Base-by-base conservation (phyloP, 1,140 invertebrate genomes). In the Calephelis virginiensis region DNA sequence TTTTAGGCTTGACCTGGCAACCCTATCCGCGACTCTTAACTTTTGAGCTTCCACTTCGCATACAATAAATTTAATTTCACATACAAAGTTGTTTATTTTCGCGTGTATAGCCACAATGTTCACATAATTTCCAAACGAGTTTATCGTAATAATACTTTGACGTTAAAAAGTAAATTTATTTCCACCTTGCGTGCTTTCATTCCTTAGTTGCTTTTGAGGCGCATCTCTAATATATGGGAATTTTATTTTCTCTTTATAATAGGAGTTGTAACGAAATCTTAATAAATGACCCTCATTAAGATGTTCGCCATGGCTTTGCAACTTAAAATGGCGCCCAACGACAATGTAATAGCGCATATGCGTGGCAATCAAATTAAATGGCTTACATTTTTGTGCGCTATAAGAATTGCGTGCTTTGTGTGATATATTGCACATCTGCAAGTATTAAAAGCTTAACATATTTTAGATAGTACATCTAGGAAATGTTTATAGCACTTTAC, bases 51-150 rank as follows among this genome's bases (percentile, higher is more conserved):
- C 69, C 65, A 74, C 74, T 70, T 74, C 69, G 76, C 71, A 75
- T 74, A 77, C 70, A 71, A 77, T 77, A 81, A 77, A 81, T 76
- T 75, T 59, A 63, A 72, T 70, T 68, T 74, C 63, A 67, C 72
- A 75, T 69, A 66, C 65, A 71, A 71, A 63, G 61, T 64, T 61
- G 60, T 63, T 73, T 63, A 63, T 70, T 70, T 72, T 70, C 68
- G 14, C 63, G 62, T 61, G 67, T 67, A 68, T 62, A 63, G 66
- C 6, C 69, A 71, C 53, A 60, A 67, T 63, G 50, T 69, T 38
- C 68, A 68, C 60, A 68, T 65, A 69, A 61, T 67, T 71, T 50
- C 46, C 62, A 67, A 61, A 62, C 53, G 62, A 66, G 69, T 64
- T 59, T 17, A 60, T 61, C 48, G 56, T 62, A 64, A 75, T 72